Conservation (phyloP, 1,140 invertebrate species). For the Cotesia chilonis region DNA sequence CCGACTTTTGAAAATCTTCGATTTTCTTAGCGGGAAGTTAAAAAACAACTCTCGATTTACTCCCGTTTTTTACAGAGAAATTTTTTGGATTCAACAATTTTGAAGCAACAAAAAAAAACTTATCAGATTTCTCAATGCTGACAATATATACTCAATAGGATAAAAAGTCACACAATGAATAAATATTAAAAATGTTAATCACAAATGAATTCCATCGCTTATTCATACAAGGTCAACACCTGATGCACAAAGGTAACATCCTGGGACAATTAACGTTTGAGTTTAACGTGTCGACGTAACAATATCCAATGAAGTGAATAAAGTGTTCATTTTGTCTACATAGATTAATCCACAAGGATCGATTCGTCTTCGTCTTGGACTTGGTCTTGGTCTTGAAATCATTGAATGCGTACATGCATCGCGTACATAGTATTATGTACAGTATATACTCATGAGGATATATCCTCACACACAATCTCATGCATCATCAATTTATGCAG, state of each 20-base stretch:
- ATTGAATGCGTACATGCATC: no score
- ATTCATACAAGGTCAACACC: constrained; percentile 11
- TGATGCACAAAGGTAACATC: constrained; percentile 1
- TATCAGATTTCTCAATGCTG: neutral
- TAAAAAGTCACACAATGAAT: neutral
- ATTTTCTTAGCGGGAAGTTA: no score
- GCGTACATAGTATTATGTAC: no score
- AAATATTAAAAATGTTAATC: constrained; percentile 1
- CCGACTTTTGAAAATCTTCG: no score
- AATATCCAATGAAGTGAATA: neutral
- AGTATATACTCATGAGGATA: constrained; percentile 42
- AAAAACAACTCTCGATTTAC: no score
- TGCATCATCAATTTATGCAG: constrained; percentile 66
- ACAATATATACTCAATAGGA: no score
- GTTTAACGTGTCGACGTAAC: neutral
- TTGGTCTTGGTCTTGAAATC: no score
- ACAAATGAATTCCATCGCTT: neutral
- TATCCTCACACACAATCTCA: constrained; percentile 43
- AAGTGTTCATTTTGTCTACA: neutral
- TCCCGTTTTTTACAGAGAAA: no score
- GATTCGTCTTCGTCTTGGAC: constrained; percentile 56
- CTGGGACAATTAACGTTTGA: constrained; percentile 12
- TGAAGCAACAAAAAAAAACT: no score
- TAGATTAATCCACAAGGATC: constrained; percentile 16
- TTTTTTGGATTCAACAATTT: no score